Conservation (phyloP, 2,888 invertebrate genomes). For the Coenonympha arcania region DNA sequence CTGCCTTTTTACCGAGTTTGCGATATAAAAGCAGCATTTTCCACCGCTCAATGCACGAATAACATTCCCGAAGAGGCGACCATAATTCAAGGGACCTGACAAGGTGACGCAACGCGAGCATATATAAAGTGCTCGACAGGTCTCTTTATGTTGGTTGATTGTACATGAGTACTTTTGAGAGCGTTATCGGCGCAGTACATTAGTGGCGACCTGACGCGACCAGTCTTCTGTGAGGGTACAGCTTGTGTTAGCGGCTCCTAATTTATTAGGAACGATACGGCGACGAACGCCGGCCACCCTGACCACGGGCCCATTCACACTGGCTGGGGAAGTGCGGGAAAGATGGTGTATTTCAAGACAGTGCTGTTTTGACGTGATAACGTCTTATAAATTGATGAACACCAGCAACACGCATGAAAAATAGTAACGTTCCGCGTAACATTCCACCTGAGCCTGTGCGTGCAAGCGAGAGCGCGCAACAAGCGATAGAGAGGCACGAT, state of each 20-base stretch:
- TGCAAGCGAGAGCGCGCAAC: too few relatives aligned
- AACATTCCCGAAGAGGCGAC: constrained; percentile 28
- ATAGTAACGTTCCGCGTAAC: too few relatives aligned
- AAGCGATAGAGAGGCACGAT: too few relatives aligned
- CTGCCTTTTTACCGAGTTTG: too few relatives aligned
- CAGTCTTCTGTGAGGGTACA: constrained; percentile 70
- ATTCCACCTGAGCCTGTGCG: too few relatives aligned
- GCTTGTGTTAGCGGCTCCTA: constrained; percentile 72
- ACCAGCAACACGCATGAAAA: too few relatives aligned
- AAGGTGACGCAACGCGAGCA: constrained; percentile 25
- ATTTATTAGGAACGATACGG: constrained; percentile 72
- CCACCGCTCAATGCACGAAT: constrained; percentile 52
- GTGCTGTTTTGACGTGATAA: too few relatives aligned
- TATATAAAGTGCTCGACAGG: constrained; percentile 25
- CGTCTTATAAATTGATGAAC: too few relatives aligned
- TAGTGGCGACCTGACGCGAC: constrained; percentile 67
- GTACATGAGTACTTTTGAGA: constrained; percentile 64
- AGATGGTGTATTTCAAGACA: neutral
- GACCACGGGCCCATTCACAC: constrained; percentile 67
- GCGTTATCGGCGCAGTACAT: constrained; percentile 69
- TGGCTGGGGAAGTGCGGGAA: constrained; percentile 42
- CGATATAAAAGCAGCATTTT: constrained; percentile 59
- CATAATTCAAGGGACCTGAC: constrained; percentile 29
- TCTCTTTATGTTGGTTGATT: constrained; percentile 38
- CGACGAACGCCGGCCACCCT: constrained; percentile 72